Percentiles rank a stretch among this genome's conserved stretches.
phyloP scores from a whole-genome alignment of 2,888 invertebrate species.

The Hirtodrosophila confusa region DNA sequence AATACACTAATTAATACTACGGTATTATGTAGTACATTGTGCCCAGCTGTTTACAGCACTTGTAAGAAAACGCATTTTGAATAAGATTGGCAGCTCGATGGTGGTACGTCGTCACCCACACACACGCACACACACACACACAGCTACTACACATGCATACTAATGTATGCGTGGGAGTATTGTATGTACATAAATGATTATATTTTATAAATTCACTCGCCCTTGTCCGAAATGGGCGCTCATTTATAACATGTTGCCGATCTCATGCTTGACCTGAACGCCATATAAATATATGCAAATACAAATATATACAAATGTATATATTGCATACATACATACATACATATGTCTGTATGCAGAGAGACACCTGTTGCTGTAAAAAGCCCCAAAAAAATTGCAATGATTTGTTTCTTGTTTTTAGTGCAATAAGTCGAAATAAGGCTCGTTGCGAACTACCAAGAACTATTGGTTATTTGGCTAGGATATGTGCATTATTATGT shows the following conservation, averaged over 20 bases:
- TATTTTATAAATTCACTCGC: slow-evolving; percentile 11
- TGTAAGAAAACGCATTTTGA: neutral
- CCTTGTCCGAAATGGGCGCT: slow-evolving; percentile 11
- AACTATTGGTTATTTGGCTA: no score
- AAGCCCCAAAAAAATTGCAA: neutral
- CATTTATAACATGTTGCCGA: slow-evolving; percentile 1
- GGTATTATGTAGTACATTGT: no score
- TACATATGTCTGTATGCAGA: no score
- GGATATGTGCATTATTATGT: no score
- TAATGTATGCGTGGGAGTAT: neutral
- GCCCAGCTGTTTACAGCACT: no score
- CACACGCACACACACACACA: slow-evolving; percentile 2
- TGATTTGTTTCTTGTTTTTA: no score
- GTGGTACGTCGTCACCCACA: slow-evolving; percentile 7
- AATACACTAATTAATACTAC: neutral
- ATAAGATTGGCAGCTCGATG: neutral
- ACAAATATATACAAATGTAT: neutral
- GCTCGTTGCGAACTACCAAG: no score
- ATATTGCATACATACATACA: neutral
- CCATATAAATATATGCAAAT: neutral
- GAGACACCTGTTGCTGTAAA: slow-evolving; percentile 9
- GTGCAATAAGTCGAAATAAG: no score
- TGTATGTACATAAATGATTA: neutral
- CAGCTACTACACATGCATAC: neutral
- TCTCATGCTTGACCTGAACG: slow-evolving; percentile 7